These are phyloP conservation scores for Uria aalge DNA, from an alignment of 2,113 vertebrate species.

Conservation along the genomic window DNA sequence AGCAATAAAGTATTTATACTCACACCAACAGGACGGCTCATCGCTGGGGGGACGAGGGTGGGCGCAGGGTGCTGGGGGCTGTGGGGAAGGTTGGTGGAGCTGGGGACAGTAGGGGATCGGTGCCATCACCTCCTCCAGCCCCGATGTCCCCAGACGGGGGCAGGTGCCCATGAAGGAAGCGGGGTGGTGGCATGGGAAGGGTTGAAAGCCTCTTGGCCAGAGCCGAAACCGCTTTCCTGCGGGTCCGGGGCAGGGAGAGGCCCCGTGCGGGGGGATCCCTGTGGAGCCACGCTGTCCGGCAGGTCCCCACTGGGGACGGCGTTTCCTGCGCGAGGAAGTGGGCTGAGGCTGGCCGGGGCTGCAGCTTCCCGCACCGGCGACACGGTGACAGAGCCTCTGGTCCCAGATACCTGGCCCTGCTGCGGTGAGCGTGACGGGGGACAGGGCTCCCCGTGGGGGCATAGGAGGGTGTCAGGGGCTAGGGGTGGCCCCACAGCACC, in stretches of 20 bases:
- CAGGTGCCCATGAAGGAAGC: rapidly evolving
- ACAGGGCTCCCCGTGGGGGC: background rate
- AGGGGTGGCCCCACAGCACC: background rate
- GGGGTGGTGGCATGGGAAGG: background rate
- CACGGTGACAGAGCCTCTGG: background rate
- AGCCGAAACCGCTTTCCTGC: rapidly evolving
- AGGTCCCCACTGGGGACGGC: background rate
- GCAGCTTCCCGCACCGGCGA: background rate
- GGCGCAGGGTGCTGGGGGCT: background rate
- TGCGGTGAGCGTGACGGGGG: background rate
- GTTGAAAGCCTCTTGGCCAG: background rate
- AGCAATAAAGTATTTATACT: slow-evolving; percentile 63
- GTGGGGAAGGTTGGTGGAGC: background rate
- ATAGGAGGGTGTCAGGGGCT: rapidly evolving
- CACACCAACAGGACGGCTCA: rapidly evolving
- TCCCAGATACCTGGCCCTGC: background rate
- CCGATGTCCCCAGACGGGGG: rapidly evolving
- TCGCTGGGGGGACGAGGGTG: background rate
- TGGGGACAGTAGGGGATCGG: background rate
- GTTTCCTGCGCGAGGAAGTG: slow-evolving; percentile 34
- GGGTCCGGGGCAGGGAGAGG: background rate
- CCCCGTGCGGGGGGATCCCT: background rate
- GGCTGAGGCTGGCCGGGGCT: background rate
- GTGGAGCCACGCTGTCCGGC: background rate
- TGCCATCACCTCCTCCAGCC: background rate